Conservation (phyloP, 92 coral and sea anemone species). For the Porites rus region DNA sequence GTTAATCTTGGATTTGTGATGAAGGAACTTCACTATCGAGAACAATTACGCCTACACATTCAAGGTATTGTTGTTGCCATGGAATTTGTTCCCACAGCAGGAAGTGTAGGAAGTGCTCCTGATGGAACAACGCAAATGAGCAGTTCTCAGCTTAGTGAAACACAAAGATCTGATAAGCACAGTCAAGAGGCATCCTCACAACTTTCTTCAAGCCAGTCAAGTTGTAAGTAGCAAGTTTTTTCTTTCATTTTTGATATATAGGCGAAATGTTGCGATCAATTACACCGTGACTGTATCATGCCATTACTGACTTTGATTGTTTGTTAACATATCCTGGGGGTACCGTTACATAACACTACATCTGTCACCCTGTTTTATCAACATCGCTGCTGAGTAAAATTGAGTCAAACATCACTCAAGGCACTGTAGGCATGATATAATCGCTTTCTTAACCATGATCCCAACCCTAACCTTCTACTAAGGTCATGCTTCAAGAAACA, state of each 20-base stretch:
- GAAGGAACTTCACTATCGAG: slow-evolving; percentile 53
- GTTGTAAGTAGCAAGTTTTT: neutral
- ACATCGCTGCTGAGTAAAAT: too few relatives aligned
- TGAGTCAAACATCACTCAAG: too few relatives aligned
- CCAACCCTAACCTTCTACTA: too few relatives aligned
- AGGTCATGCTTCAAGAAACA: too few relatives aligned
- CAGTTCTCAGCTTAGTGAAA: slow-evolving; percentile 22
- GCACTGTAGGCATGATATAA: too few relatives aligned
- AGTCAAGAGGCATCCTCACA: neutral
- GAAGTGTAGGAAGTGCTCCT: neutral
- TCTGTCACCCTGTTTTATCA: too few relatives aligned
- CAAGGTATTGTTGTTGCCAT: slow-evolving; percentile 68
- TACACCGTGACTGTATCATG: too few relatives aligned
- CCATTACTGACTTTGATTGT: too few relatives aligned
- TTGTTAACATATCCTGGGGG: too few relatives aligned
- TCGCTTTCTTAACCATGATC: too few relatives aligned
- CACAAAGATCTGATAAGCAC: neutral
- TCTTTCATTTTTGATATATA: neutral
- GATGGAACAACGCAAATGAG: slow-evolving; percentile 1
- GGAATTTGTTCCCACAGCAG: slow-evolving; percentile 54
- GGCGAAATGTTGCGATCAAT: too few relatives aligned
- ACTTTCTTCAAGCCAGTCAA: neutral
- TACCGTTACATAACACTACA: too few relatives aligned
- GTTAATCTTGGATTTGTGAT: slow-evolving; percentile 51
- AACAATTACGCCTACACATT: slow-evolving; percentile 43